phyloP scores from a whole-genome alignment of 2,113 vertebrate genomes.

The Potamarius usumacintae region DNA sequence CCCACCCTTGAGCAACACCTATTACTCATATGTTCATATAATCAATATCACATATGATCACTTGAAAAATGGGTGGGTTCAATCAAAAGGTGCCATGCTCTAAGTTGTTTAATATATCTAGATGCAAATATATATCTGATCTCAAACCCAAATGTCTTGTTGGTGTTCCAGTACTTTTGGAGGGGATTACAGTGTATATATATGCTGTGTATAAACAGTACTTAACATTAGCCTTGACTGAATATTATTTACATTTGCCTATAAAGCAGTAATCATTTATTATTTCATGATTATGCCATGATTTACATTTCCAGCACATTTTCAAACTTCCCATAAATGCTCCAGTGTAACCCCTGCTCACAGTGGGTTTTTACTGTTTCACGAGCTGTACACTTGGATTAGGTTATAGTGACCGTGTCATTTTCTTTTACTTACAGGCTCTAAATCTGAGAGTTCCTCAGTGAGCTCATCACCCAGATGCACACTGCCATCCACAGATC shows the following conservation, averaged over 20 bases:
- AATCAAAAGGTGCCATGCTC: not conserved
- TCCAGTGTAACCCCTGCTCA: not conserved
- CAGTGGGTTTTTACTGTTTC: not conserved
- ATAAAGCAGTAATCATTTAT: not conserved
- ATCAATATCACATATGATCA: not conserved
- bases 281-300: not conserved
- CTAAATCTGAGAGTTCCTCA: not conserved
- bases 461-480: not conserved
- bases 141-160: not conserved
- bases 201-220: not conserved
- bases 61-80: not conserved
- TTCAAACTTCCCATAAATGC: not conserved
- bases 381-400: not conserved
- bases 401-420: not conserved
- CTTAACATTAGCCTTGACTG: not conserved
- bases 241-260: not conserved
- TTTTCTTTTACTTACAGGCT: slow-evolving; percentile 24
- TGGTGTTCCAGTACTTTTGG: not conserved
- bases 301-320: not conserved
- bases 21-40: too few species aligned
- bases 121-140: not conserved
- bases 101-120: not conserved
- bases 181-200: not conserved
- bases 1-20: not conserved
- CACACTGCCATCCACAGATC: slow-evolving; percentile 41